Percentiles rank a stretch among this genome's conserved stretches.
Conservation (phyloP, 2,113 vertebrate genomes). For the Madoqua kirkii region DNA sequence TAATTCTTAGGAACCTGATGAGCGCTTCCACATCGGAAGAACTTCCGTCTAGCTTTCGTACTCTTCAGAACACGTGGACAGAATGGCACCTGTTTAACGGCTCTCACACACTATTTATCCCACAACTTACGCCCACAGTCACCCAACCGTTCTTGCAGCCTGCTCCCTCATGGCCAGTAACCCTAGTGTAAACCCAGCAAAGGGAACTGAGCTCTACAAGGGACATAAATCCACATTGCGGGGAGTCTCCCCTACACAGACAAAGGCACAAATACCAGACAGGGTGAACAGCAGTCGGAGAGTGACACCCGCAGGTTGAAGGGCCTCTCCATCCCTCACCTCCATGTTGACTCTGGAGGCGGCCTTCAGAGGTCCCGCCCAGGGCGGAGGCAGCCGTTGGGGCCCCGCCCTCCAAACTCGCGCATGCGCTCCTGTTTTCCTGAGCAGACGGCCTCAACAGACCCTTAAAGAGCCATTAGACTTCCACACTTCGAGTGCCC, state of each 20-base stretch:
- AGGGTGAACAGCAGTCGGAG: neutral
- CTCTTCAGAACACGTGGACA: neutral
- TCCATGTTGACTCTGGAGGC: fast-evolving
- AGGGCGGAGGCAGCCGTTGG: fast-evolving
- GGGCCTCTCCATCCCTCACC: fast-evolving
- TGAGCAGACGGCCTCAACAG: fast-evolving
- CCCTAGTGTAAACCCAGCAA: neutral
- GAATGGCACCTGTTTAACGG: neutral
- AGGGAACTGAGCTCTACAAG: neutral
- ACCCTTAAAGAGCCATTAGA: neutral
- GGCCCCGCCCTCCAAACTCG: fast-evolving
- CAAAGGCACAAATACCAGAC: neutral
- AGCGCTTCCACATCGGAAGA: neutral
- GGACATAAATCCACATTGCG: neutral
- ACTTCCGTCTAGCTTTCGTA: neutral
- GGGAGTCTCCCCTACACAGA: neutral
- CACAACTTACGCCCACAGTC: neutral
- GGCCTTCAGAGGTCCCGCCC: too few species aligned
- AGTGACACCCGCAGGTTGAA: neutral
- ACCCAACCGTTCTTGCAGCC: neutral
- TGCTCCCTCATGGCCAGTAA: neutral
- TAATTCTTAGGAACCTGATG: neutral
- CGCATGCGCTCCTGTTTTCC: neutral
- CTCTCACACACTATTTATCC: neutral
- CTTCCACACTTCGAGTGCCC: neutral